These are phyloP conservation scores for Ceratothoa steindachneri DNA, from an alignment of 2,888 invertebrate genomes.

Conservation along the genomic window DNA sequence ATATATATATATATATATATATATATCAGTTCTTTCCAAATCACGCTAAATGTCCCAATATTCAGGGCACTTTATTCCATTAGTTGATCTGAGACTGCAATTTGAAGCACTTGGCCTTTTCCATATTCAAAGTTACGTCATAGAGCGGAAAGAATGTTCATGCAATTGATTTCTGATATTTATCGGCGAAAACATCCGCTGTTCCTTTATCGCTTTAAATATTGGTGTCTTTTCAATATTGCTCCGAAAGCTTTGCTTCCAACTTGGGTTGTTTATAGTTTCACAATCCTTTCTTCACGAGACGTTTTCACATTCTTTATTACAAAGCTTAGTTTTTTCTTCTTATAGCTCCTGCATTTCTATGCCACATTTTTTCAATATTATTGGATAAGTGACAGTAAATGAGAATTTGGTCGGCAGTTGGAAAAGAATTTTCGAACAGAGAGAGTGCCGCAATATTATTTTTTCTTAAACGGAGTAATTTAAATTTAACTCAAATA, in stretches of 20 bases:
- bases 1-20: too few species aligned
- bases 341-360: neutral
- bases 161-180: slow-evolving; percentile 13
- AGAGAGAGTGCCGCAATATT: too few species aligned
- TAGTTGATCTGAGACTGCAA: neutral
- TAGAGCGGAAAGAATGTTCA: neutral
- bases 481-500: too few species aligned
- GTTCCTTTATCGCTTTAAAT: slow-evolving; percentile 1
- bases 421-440: too few species aligned
- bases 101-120: neutral
- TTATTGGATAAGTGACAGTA: too few species aligned
- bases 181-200: slow-evolving; percentile 6
- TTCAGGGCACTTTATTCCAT: neutral
- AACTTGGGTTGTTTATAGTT: neutral
- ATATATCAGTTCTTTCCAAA: neutral
- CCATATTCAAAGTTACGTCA: neutral
- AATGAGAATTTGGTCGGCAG: too few species aligned
- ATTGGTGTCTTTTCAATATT: slow-evolving; percentile 13
- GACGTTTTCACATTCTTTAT: slow-evolving; percentile 4
- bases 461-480: too few species aligned
- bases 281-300: slow-evolving; percentile 7
- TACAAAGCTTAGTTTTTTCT: neutral
- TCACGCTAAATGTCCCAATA: neutral
- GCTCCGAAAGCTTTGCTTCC: neutral
- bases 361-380: too few species aligned